Evolutionary conservation across 2,113 vertebrate species (phyloP).

Genomic region (Oreochromis niloticus): DNA sequence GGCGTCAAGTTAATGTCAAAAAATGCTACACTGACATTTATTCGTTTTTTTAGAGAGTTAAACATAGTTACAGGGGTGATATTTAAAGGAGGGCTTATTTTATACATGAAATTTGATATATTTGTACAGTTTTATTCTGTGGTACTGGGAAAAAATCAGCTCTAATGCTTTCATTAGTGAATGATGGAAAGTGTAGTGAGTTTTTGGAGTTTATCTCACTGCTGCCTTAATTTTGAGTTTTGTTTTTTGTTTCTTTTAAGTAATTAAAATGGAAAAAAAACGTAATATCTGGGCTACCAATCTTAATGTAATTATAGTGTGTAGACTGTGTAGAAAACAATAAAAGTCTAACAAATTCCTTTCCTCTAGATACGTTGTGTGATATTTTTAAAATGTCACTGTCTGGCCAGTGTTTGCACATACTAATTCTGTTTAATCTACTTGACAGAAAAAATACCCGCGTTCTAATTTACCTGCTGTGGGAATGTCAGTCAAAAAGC

Average conservation of each 20-base stretch:
- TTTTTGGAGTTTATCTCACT: background rate
- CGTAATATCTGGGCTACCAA: background rate
- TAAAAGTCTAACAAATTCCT: background rate
- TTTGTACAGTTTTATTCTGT: background rate
- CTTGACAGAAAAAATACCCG: background rate
- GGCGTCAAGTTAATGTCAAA: background rate
- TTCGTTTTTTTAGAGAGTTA: background rate
- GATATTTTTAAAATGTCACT: conserved; percentile 3
- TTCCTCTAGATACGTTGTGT: background rate
- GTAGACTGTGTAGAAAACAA: background rate
- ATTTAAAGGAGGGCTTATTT: background rate
- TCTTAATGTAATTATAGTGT: background rate
- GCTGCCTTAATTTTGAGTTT: background rate
- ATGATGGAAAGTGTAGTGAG: background rate
- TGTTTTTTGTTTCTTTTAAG: background rate
- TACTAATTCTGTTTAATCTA: conserved; percentile 2
- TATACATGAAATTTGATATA: background rate
- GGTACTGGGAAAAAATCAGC: background rate
- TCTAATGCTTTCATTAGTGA: background rate
- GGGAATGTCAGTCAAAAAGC: conserved; percentile 26
- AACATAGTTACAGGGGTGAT: background rate
- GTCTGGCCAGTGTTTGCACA: background rate
- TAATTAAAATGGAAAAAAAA: accelerated
- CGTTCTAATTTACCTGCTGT: conserved; percentile 12
- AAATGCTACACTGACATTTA: background rate